These are phyloP conservation scores for Chionis minor DNA, from an alignment of 2,113 vertebrate genomes.

Conservation along the genomic window DNA sequence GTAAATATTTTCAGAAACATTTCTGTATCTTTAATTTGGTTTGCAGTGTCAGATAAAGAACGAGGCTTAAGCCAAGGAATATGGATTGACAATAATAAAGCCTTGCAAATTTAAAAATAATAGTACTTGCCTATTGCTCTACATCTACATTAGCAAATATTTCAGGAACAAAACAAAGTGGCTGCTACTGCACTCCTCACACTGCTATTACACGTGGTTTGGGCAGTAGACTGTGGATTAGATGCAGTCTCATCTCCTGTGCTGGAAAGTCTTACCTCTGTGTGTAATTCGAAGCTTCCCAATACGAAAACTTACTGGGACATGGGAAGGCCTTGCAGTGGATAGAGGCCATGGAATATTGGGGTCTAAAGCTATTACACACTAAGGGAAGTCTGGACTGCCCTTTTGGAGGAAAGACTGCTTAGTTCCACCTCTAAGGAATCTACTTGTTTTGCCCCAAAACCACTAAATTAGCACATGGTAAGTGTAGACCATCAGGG, in stretches of 20 bases:
- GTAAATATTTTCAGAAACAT: constrained; percentile 51
- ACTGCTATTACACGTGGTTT: not conserved
- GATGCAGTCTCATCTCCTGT: not conserved
- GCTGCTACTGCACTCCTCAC: not conserved
- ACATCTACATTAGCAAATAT: not conserved
- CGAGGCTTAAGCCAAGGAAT: not conserved
- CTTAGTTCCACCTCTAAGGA: not conserved
- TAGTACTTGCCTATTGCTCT: not conserved
- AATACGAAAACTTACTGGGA: not conserved
- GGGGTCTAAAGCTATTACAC: not conserved
- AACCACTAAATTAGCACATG: not conserved
- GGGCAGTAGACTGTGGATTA: not conserved
- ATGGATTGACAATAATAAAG: not conserved
- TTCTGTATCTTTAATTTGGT: constrained; percentile 27
- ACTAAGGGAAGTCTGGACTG: not conserved
- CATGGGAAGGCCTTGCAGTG: not conserved
- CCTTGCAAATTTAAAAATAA: not conserved
- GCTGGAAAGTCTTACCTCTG: not conserved
- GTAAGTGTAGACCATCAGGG: not conserved
- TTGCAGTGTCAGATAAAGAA: not conserved
- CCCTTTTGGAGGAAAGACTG: not conserved
- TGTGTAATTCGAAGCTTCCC: not conserved
- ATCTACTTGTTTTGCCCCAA: not conserved
- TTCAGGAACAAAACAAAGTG: not conserved
- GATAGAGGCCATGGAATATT: not conserved